Percentiles rank a stretch among this genome's conserved stretches.
Conservation (phyloP, 2,113 vertebrate genomes). For the Colaptes auratus region DNA sequence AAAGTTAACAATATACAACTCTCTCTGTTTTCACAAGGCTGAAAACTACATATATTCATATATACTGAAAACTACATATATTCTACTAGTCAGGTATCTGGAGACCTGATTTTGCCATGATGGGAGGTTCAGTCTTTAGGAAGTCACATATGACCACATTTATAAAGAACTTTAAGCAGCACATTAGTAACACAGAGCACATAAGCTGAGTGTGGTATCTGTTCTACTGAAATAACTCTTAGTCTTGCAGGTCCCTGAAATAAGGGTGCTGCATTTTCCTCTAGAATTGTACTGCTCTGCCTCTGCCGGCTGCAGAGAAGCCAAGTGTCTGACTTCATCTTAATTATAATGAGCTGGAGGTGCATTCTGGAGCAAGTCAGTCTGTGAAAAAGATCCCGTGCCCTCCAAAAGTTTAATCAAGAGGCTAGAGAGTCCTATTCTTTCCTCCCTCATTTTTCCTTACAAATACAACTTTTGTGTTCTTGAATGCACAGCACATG, state of each 20-base stretch:
- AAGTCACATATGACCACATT: background rate
- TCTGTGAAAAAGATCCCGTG: background rate
- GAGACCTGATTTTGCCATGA: background rate
- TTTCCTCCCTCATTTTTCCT: background rate
- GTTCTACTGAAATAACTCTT: background rate
- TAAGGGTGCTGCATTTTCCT: background rate
- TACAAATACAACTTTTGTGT: background rate
- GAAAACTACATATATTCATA: background rate
- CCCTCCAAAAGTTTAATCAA: background rate
- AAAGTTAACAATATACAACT: background rate
- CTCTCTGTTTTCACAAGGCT: background rate
- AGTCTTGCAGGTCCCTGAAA: background rate
- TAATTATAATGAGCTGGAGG: background rate
- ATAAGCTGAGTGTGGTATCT: background rate
- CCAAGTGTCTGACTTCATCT: background rate
- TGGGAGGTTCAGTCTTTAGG: background rate
- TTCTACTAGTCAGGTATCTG: background rate
- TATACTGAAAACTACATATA: background rate
- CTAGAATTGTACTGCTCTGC: background rate
- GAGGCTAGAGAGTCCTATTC: background rate
- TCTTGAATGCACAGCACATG: accelerated
- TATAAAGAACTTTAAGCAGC: background rate
- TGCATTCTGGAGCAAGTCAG: background rate
- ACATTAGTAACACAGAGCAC: background rate
- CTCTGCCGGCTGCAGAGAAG: background rate